A percentile compares a stretch with the other conserved stretches of the same genome.
Conservation (phyloP, 2,797 vertebrate species). For the Calcarius lapponicus region DNA sequence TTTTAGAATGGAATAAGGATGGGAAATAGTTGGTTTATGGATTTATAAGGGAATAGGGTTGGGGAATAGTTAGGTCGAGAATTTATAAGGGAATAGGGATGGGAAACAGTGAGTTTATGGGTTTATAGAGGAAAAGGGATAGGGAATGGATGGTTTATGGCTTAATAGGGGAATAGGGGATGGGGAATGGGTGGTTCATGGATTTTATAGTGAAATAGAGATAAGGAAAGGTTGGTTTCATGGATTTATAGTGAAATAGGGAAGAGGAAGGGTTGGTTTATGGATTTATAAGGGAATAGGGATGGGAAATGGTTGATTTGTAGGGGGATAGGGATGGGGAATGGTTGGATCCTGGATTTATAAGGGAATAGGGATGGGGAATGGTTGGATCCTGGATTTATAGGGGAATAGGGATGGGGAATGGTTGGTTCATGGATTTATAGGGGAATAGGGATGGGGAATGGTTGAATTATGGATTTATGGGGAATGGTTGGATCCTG, state of each 20-base stretch:
- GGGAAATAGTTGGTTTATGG: background rate
- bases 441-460: background rate
- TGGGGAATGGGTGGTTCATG: background rate
- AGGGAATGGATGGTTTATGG: background rate
- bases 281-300: background rate
- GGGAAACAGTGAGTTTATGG: background rate
- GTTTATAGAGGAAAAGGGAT: background rate
- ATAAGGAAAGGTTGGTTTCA: too few species aligned
- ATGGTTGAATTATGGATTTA: background rate
- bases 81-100: background rate
- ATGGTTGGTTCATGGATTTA: background rate
- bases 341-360: background rate
- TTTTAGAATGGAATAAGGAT: background rate
- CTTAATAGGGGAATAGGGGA: background rate
- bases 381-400: background rate
- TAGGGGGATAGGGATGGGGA: accelerated
- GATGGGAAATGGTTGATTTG: background rate
- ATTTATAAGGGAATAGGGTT: background rate
- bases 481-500: background rate
- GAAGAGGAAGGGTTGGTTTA: background rate
- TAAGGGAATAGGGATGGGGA: accelerated
- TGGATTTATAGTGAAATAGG: background rate
- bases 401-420: background rate
- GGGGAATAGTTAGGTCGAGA: background rate
- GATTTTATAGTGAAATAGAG: background rate